These are phyloP conservation scores for Capromys pilorides DNA, from an alignment of 2,797 vertebrate species.

Conservation along the genomic window DNA sequence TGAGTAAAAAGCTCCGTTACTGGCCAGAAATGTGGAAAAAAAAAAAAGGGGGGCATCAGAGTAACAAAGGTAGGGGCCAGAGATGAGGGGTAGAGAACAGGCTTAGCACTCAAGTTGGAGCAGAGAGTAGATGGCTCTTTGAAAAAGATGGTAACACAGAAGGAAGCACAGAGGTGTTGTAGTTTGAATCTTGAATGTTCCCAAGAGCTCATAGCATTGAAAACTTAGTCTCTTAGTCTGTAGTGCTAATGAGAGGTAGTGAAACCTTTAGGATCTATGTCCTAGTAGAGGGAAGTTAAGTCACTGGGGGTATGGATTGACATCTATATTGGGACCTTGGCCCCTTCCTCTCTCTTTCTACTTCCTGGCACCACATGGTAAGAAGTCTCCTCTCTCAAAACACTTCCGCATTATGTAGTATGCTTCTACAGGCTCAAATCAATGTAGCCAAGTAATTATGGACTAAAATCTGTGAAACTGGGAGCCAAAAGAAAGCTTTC, in stretches of 20 bases:
- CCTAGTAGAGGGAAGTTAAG: background rate
- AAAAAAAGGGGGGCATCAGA: slow-evolving; percentile 25
- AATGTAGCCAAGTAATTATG: background rate
- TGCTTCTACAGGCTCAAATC: background rate
- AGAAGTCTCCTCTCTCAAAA: background rate
- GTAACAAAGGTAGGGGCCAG: slow-evolving; percentile 38
- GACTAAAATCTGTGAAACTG: background rate
- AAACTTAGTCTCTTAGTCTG: background rate
- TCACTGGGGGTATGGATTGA: background rate
- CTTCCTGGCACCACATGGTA: background rate
- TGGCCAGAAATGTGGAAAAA: slow-evolving; percentile 26
- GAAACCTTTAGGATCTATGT: background rate
- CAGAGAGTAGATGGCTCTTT: slow-evolving; percentile 56
- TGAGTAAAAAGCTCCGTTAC: slow-evolving; percentile 16
- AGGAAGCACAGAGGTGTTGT: background rate
- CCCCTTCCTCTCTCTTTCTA: background rate
- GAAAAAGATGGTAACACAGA: slow-evolving; percentile 1
- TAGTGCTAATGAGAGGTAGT: background rate
- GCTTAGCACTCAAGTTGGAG: background rate
- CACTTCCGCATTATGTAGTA: background rate
- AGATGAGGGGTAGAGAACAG: background rate
- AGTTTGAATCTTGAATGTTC: background rate
- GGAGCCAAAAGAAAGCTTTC: background rate
- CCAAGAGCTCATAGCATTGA: background rate
- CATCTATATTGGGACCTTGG: background rate